Evolutionary conservation across 2,888 invertebrate genomes (phyloP).

Genomic region (Penaeus monodon): DNA sequence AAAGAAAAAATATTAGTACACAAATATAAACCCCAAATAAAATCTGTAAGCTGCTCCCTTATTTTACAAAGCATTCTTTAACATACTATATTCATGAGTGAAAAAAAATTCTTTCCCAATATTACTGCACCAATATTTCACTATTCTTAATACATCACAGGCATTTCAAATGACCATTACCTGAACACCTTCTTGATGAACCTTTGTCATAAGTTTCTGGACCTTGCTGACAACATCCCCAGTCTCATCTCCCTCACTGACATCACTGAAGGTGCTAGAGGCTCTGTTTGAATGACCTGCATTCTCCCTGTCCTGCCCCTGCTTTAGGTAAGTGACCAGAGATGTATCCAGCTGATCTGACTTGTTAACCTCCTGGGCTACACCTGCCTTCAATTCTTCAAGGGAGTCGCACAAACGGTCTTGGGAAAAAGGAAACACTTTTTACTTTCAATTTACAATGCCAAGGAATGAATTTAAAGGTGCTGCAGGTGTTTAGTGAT

Average conservation of each 20-base stretch:
- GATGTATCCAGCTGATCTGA: slow-evolving; percentile 32
- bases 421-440: slow-evolving; percentile 8
- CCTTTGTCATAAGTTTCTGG: slow-evolving; percentile 47
- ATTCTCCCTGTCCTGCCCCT: slow-evolving; percentile 17
- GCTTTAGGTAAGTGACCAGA: slow-evolving; percentile 14
- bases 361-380: slow-evolving; percentile 32
- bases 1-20: neutral
- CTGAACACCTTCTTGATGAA: slow-evolving; percentile 54
- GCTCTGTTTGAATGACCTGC: slow-evolving; percentile 28
- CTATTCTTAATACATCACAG: neutral
- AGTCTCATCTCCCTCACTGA: slow-evolving; percentile 33
- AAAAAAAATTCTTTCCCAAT: neutral
- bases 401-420: slow-evolving; percentile 36
- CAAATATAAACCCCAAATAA: too few relatives aligned
- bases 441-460: neutral
- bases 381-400: slow-evolving; percentile 27
- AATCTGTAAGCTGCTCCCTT: too few relatives aligned
- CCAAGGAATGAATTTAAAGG: neutral
- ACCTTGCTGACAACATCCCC: slow-evolving; percentile 18
- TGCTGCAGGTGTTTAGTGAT: neutral
- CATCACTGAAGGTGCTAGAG: slow-evolving; percentile 34
- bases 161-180: slow-evolving; percentile 5
- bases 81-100: too few relatives aligned
- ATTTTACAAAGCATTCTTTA: too few relatives aligned
- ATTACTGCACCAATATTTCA: neutral